Evolutionary conservation across 2,888 invertebrate species (phyloP).

Genomic region (Volucella zonaria): DNA sequence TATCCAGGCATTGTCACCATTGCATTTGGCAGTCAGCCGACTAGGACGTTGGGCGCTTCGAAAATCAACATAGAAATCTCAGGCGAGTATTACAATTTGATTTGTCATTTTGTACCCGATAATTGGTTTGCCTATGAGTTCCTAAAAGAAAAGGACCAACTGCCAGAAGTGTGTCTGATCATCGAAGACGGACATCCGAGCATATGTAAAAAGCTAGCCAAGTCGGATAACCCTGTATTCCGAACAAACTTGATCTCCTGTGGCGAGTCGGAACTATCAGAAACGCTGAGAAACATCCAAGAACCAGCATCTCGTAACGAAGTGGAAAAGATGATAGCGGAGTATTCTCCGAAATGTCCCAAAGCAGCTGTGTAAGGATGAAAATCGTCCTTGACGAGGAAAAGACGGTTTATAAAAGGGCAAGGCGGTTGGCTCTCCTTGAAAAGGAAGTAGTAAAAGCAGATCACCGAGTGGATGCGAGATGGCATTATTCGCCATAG

Average conservation of each 20-base stretch:
- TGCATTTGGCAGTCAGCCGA: conserved; percentile 30
- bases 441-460: conserved; percentile 40
- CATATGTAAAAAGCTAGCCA: conserved; percentile 19
- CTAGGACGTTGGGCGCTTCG: conserved; percentile 29
- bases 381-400: conserved; percentile 41
- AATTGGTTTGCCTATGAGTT: conserved; percentile 44
- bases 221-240: conserved; percentile 15
- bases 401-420: conserved; percentile 33
- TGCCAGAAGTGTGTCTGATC: conserved; percentile 29
- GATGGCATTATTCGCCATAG: conserved; percentile 13
- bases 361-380: conserved; percentile 23
- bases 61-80: conserved; percentile 32
- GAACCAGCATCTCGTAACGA: conserved; percentile 1
- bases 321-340: conserved; percentile 26
- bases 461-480: conserved; percentile 40
- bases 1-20: conserved; percentile 29
- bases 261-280: not conserved
- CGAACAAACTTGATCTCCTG: conserved; percentile 27
- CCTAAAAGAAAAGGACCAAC: conserved; percentile 34
- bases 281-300: conserved; percentile 22
- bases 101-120: conserved; percentile 44
- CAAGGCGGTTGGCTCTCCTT: conserved; percentile 39
- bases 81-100: conserved; percentile 45
- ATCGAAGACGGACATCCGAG: conserved; percentile 23
- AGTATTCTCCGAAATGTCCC: conserved; percentile 77